Conservation (phyloP, 64 coral and sea anemone genomes). For the Stylophora pistillata region DNA sequence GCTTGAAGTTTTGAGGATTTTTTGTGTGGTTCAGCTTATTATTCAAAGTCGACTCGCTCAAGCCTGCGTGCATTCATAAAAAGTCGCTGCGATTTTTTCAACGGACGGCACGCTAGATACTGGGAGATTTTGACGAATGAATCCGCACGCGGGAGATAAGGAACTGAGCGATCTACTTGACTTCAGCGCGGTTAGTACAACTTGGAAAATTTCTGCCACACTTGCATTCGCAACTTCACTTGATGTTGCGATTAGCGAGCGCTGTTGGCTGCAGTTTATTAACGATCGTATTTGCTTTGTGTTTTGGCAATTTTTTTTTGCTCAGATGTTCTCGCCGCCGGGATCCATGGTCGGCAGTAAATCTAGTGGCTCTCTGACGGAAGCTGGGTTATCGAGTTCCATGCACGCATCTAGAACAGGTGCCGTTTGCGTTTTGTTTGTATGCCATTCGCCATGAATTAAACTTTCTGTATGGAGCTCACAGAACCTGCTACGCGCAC, state of each 20-base stretch:
- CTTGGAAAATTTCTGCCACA: conserved; percentile 44
- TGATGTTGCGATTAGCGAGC: conserved; percentile 55
- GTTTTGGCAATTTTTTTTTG: conserved; percentile 47
- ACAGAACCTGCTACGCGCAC: conserved; percentile 35
- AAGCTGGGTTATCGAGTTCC: conserved; percentile 70
- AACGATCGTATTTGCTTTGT: conserved; percentile 54
- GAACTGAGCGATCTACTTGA: conserved; percentile 88
- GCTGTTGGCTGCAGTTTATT: conserved; percentile 44
- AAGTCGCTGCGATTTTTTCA: conserved; percentile 33
- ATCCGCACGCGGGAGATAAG: conserved; percentile 73
- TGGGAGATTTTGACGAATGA: conserved; percentile 70
- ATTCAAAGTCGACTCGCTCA: conserved; percentile 36
- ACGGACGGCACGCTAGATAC: background rate
- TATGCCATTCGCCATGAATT: conserved; percentile 53
- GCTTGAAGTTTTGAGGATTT: conserved; percentile 40
- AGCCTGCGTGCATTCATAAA: conserved; percentile 37
- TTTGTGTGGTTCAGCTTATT: conserved; percentile 53
- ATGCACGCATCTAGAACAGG: conserved; percentile 70
- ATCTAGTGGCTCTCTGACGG: conserved; percentile 66
- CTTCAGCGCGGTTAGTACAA: conserved; percentile 84
- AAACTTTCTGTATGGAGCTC: conserved; percentile 44
- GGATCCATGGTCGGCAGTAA: conserved; percentile 71
- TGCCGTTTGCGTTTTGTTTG: conserved; percentile 63
- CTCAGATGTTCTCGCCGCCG: conserved; percentile 74
- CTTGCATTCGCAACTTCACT: conserved; percentile 46